Percentiles rank a stretch among this genome's conserved stretches.
phyloP scores from a whole-genome alignment of 2,797 vertebrate genomes.

The Decapterus maruadsi region DNA sequence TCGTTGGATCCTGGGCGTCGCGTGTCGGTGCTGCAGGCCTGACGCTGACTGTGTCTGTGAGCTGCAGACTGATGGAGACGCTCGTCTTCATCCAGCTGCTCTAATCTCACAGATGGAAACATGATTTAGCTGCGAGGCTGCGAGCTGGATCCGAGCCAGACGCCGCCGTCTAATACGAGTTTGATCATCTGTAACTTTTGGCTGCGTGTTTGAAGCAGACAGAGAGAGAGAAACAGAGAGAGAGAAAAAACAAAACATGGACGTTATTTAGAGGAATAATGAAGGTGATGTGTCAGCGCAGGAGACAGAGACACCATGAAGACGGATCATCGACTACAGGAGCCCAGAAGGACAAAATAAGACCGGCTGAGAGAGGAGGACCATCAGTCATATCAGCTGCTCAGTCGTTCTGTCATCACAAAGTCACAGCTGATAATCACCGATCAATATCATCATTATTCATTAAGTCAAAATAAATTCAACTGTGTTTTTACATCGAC shows the following conservation, averaged over 20 bases:
- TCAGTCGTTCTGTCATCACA: no score
- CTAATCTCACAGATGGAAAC: conserved; percentile 82
- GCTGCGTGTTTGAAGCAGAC: conserved; percentile 55
- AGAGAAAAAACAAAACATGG: no score
- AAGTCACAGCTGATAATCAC: no score
- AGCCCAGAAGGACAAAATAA: not conserved
- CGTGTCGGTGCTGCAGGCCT: no score
- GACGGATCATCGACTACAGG: not conserved
- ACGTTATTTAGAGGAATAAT: conserved; percentile 24
- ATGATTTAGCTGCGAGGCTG: conserved; percentile 80
- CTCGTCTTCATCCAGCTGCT: conserved; percentile 74
- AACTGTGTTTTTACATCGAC: no score
- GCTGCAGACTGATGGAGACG: conserved; percentile 61
- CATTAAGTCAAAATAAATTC: no score
- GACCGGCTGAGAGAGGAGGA: no score
- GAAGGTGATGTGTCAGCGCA: not conserved
- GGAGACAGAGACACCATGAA: not conserved
- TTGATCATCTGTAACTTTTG: conserved; percentile 84
- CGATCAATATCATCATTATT: no score
- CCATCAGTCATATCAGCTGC: no score
- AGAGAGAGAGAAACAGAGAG: no score
- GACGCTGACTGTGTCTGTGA: no score
- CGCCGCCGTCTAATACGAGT: conserved; percentile 73
- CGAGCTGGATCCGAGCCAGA: conserved; percentile 79
- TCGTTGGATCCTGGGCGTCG: no score